Evolutionary conservation across 2,113 vertebrate genomes (phyloP).

Genomic region (Pangasianodon gigas): DNA sequence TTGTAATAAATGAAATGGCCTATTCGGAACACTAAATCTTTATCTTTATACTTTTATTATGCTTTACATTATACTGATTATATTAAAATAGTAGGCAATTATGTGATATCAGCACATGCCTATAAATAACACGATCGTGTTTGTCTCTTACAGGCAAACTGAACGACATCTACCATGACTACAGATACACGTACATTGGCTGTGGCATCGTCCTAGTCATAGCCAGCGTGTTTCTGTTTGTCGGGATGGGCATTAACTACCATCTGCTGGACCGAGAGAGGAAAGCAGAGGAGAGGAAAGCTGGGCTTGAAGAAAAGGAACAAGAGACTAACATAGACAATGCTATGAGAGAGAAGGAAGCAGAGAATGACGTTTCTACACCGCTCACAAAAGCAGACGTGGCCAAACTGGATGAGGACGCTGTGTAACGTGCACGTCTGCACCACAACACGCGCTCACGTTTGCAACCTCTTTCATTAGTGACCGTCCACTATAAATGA

Average conservation of each 20-base stretch:
- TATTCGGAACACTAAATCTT: background rate
- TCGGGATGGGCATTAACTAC: conserved; percentile 94
- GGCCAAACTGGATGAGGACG: conserved; percentile 68
- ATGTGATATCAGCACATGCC: background rate
- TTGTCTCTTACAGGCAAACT: conserved; percentile 62
- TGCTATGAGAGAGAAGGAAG: conserved; percentile 63
- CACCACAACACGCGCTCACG: background rate
- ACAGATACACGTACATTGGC: conserved; percentile 89
- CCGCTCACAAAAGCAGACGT: conserved; percentile 53
- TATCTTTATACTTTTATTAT: background rate
- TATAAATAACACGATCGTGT: background rate
- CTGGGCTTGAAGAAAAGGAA: conserved; percentile 39
- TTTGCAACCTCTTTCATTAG: conserved; percentile 6
- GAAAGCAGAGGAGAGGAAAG: conserved; percentile 69
- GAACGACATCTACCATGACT: conserved; percentile 81
- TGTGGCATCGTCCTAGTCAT: conserved; percentile 84
- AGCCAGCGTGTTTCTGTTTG: conserved; percentile 83
- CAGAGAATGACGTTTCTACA: conserved; percentile 57
- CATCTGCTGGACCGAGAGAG: conserved; percentile 80
- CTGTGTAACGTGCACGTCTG: conserved; percentile 46
- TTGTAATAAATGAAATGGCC: background rate
- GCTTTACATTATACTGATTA: background rate
- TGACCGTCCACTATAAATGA: conserved; percentile 22
- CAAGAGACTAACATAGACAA: conserved; percentile 69
- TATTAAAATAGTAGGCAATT: background rate